Base-by-base conservation (phyloP, 1,140 invertebrate genomes). In the Heliconius nattereri region DNA sequence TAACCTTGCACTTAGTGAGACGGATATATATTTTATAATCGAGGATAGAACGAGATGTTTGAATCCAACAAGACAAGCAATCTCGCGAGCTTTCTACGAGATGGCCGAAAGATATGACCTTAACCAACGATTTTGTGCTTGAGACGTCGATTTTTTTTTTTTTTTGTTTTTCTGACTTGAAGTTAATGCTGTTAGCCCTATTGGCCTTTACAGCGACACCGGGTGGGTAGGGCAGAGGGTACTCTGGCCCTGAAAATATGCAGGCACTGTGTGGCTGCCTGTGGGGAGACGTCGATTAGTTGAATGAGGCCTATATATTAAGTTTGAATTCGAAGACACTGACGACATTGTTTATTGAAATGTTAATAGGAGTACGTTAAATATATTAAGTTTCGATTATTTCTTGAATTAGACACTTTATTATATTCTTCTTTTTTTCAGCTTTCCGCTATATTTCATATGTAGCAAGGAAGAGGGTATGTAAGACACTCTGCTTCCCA, bases 71-170 rank as follows among this genome's bases (percentile, higher is more conserved):
- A 84, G 81, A 84, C 83, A 82, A 85, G 82, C 81, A 76, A 84
- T 85, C 78, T 84, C 81, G 82, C 84, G 83, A 83, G 80, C 88
- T 85, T 85, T 82, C 81, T 85, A 85, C 84, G 83, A 78, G 85
- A 89, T 86, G 76, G 80, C 84, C 70, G 84, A 84, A 80, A 88
- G 84, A 88, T 88, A 85, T 88, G 82, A 81, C 75, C 81, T 84
- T 83, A 85, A 86, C 88, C 83, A 87, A 87, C 83, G 84, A 88
- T 89, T 87, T 87, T 82, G 90, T 90, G 87, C 85, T 91, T 90
- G 89, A 91, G 89, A 90, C 86, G 88, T 91, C 89, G 89, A 92
- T 92, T 92, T n/a, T n/a, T n/a, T n/a, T n/a, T n/a, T n/a, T n/a
- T n/a, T n/a, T n/a, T n/a, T n/a, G n/a, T n/a, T n/a, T n/a, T n/a